A percentile compares a stretch with the other conserved stretches of the same genome.
Conservation (phyloP, 2,113 vertebrate species). For the Carassius gibelio region DNA sequence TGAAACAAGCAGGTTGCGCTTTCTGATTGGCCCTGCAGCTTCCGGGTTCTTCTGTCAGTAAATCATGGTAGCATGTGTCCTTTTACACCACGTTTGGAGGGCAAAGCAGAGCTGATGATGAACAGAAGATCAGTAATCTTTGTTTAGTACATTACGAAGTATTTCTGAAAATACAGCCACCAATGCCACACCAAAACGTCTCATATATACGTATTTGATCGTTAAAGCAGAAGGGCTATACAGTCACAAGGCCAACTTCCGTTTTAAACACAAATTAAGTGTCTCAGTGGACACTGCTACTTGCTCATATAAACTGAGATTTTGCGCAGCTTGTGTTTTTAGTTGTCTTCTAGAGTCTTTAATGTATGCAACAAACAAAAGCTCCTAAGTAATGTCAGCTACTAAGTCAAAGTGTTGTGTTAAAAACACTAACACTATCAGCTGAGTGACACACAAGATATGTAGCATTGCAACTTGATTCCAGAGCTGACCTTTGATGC, state of each 20-base stretch:
- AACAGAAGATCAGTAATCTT: not conserved
- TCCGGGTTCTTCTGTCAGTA: not conserved
- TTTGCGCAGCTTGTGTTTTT: not conserved
- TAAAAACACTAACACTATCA: not conserved
- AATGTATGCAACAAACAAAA: not conserved
- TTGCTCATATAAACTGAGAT: not conserved
- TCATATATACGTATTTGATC: too few species aligned
- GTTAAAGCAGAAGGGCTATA: not conserved
- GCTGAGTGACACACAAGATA: not conserved
- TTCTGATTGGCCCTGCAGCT: constrained; percentile 1
- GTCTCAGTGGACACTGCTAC: not conserved
- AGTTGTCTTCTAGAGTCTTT: not conserved
- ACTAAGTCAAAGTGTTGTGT: not conserved
- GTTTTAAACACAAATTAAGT: not conserved
- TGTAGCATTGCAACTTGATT: constrained; percentile 2
- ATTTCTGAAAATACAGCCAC: not conserved
- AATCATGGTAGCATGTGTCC: constrained; percentile 34
- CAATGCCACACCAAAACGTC: not conserved
- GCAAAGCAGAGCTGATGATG: constrained; percentile 16
- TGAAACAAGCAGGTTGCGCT: not conserved
- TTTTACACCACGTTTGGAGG: constrained; percentile 17
- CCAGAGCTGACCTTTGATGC: not conserved
- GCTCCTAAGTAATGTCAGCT: not conserved
- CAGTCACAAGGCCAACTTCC: not conserved
- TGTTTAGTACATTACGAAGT: not conserved